These are phyloP conservation scores for Natator depressus DNA, from an alignment of 2,113 vertebrate genomes.

Conservation along the genomic window DNA sequence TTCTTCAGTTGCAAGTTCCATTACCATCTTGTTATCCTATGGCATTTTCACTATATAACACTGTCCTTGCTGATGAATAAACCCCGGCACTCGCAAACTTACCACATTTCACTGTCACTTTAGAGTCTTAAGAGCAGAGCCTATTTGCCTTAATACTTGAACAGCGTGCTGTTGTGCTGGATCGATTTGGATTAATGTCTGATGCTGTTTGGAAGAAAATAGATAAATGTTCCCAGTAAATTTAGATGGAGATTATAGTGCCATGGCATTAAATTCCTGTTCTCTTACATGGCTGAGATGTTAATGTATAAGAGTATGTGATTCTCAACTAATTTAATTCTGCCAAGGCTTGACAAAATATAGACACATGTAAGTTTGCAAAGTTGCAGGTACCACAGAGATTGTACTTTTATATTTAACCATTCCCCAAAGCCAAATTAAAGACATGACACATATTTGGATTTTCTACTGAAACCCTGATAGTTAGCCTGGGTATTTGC, in stretches of 20 bases:
- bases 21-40: neutral
- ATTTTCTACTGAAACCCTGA: constrained; percentile 14
- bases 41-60: neutral
- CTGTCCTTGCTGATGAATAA: neutral
- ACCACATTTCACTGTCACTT: neutral
- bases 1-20: neutral
- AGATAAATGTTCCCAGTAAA: neutral
- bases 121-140: neutral
- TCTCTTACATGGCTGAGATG: neutral
- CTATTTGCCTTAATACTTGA: neutral
- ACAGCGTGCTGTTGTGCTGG: neutral
- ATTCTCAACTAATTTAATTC: neutral
- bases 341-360: neutral
- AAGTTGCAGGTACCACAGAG: neutral
- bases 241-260: neutral
- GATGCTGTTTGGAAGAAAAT: neutral
- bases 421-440: too few species aligned
- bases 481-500: neutral
- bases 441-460: neutral
- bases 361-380: neutral
- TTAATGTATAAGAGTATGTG: neutral
- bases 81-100: neutral
- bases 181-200: neutral
- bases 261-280: neutral
- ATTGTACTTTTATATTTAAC: too few species aligned